Conservation (phyloP, 2,797 vertebrate species). For the Sebastes baramenuke region DNA sequence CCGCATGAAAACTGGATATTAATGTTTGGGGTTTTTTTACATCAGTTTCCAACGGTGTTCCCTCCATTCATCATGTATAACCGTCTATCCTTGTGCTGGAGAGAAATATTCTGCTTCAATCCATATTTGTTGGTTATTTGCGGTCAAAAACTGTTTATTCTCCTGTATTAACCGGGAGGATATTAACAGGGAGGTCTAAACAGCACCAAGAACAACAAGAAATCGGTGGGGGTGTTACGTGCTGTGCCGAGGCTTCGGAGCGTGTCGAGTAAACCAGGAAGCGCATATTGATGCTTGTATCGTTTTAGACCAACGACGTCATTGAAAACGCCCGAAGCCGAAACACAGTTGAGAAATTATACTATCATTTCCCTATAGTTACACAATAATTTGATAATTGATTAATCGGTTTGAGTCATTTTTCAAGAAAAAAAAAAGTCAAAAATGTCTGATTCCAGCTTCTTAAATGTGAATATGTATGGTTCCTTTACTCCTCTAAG, state of each 20-base stretch:
- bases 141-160: neutral
- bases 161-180: neutral
- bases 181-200: neutral
- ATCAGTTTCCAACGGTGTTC: neutral
- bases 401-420: neutral
- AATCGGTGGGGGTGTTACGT: accelerated
- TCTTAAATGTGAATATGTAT: no score
- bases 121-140: neutral
- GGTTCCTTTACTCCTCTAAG: no score
- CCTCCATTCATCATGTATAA: neutral
- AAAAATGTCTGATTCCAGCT: no score
- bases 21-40: neutral
- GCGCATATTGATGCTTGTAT: neutral
- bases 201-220: neutral
- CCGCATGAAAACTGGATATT: neutral
- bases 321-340: no score
- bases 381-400: neutral
- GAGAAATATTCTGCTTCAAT: neutral
- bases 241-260: neutral
- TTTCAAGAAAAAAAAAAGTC: no score
- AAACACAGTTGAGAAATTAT: no score
- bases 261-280: neutral
- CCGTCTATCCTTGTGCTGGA: neutral
- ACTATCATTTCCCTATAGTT: neutral
- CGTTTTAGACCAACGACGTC: no score